Evolutionary conservation across 2,888 invertebrate genomes (phyloP).

Genomic region (Conomelus anceps): DNA sequence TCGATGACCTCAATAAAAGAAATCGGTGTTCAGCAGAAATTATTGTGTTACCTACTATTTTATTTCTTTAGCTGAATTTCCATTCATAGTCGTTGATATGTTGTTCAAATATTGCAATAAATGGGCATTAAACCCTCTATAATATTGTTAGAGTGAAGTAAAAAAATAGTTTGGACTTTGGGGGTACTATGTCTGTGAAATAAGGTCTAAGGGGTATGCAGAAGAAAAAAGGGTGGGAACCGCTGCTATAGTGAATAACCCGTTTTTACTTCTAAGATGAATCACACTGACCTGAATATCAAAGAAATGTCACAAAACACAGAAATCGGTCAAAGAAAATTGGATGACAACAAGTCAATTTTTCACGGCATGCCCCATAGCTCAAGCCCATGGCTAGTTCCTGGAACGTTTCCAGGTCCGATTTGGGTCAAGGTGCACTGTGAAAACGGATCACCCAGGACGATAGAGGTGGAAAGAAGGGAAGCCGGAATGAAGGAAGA

Average conservation of each 20-base stretch:
- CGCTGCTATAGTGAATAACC: neutral
- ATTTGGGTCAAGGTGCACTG: neutral
- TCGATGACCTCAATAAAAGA: too few species aligned
- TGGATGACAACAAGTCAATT: neutral
- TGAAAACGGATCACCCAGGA: neutral
- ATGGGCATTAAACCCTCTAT: too few species aligned
- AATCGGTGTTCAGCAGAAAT: too few species aligned
- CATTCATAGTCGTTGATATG: too few species aligned
- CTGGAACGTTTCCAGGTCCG: neutral
- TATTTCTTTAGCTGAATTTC: too few species aligned
- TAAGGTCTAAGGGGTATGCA: too few species aligned
- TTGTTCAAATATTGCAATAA: too few species aligned
- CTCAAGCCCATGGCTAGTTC: neutral
- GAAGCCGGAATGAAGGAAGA: neutral
- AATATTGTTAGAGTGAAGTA: too few species aligned
- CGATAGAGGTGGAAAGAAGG: constrained; percentile 32
- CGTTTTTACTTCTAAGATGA: neutral
- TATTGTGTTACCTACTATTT: too few species aligned
- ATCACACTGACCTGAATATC: neutral
- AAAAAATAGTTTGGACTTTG: too few species aligned
- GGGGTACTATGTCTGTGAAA: too few species aligned
- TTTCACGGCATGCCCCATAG: neutral
- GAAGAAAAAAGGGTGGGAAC: too few species aligned
- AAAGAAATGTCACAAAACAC: neutral
- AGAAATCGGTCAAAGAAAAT: neutral